Conservation (phyloP, 1,140 invertebrate species). For the Eurytemora carolleeae region DNA sequence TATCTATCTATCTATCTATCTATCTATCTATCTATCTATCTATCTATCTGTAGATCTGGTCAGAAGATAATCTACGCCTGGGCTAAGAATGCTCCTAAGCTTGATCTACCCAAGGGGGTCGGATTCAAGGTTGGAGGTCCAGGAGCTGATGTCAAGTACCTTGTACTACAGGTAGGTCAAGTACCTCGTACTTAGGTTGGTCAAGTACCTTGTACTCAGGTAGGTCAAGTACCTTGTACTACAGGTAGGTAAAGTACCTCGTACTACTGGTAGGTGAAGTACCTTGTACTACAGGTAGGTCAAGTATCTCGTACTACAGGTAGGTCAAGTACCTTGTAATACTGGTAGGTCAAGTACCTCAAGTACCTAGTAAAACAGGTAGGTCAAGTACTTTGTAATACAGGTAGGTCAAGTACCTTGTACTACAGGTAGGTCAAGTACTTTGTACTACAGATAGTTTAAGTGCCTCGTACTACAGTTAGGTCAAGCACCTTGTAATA, state of each 20-base stretch:
- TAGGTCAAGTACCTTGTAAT: no score
- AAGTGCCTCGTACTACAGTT: no score
- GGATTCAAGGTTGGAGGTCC: slow-evolving; percentile 32
- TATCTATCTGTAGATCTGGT: slow-evolving; percentile 21
- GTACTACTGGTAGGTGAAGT: no score
- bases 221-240: no score
- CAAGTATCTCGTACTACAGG: no score
- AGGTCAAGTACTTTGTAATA: slow-evolving; percentile 2
- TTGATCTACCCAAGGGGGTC: slow-evolving; percentile 56
- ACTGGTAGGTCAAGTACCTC: no score
- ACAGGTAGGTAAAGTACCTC: no score
- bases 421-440: slow-evolving; percentile 4
- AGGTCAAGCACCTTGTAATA: no score
- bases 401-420: slow-evolving; percentile 4
- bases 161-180: slow-evolving; percentile 5
- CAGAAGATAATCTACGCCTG: slow-evolving; percentile 80
- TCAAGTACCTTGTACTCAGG: slow-evolving; percentile 2
- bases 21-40: no score
- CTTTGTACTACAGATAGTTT: no score
- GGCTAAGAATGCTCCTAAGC: slow-evolving; percentile 75
- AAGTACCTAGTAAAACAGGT: no score
- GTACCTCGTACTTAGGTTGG: no score
- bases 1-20: background rate
- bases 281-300: slow-evolving; percentile 3
- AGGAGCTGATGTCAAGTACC: slow-evolving; percentile 1